A percentile compares a stretch with the other conserved stretches of the same genome.
Evolutionary conservation across 2,888 invertebrate genomes (phyloP).

Genomic region (Tipula unca): DNA sequence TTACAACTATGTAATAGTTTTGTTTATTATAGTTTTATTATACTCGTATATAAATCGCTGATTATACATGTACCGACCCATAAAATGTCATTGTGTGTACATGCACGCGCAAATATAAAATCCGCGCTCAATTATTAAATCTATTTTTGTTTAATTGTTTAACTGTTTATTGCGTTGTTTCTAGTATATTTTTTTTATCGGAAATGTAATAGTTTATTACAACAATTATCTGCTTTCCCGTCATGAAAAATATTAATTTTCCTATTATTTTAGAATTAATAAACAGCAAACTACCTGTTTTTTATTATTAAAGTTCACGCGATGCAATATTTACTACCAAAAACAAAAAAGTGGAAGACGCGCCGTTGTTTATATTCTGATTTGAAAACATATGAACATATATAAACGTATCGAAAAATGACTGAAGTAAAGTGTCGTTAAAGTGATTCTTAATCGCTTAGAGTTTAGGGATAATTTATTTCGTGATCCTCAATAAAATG

Average conservation of each 20-base stretch:
- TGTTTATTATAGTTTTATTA: too few relatives aligned
- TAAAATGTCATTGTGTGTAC: not conserved
- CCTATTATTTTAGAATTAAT: not conserved
- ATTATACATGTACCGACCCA: not conserved
- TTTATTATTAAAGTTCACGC: not conserved
- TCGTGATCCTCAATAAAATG: too few relatives aligned
- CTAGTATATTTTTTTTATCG: not conserved
- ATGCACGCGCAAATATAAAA: not conserved
- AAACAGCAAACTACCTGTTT: not conserved
- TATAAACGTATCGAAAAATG: too few relatives aligned
- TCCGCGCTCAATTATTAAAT: not conserved
- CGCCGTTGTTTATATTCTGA: not conserved
- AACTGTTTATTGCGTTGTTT: not conserved
- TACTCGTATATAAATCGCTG: too few relatives aligned
- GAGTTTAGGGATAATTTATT: too few relatives aligned
- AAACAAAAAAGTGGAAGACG: not conserved
- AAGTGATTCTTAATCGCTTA: too few relatives aligned
- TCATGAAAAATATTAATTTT: not conserved
- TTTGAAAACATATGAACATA: too few relatives aligned
- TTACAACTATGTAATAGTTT: not conserved
- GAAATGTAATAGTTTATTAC: not conserved
- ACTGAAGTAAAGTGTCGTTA: too few relatives aligned
- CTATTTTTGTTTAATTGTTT: not conserved
- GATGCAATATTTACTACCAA: not conserved
- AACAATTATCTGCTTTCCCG: not conserved